Conservation (phyloP, 1,140 invertebrate genomes). For the Batillaria attramentaria region DNA sequence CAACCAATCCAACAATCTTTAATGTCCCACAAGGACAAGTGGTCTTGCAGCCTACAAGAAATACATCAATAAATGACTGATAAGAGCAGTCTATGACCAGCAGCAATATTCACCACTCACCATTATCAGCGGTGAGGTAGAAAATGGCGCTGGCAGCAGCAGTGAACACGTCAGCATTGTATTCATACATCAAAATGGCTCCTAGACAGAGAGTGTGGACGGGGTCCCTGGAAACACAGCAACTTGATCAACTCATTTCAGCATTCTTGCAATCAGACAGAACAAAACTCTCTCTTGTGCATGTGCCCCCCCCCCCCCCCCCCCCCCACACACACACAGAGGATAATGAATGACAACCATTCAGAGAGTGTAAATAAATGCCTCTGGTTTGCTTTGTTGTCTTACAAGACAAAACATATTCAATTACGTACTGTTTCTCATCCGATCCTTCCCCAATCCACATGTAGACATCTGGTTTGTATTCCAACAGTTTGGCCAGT, state of each 20-base stretch:
- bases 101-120: constrained; percentile 36
- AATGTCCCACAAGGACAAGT: no score
- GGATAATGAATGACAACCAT: background rate
- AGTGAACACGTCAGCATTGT: constrained; percentile 45
- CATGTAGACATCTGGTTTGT: constrained; percentile 42
- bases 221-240: constrained; percentile 48
- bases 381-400: background rate
- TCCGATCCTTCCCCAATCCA: constrained; percentile 51
- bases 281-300: background rate
- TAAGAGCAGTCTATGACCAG: background rate
- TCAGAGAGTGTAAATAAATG: background rate
- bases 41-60: no score
- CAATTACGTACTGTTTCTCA: constrained; percentile 44
- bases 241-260: background rate
- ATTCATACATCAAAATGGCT: constrained; percentile 51
- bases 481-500: constrained; percentile 40
- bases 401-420: constrained; percentile 16
- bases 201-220: constrained; percentile 59
- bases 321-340: constrained; percentile 9
- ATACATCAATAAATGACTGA: background rate
- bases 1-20: constrained; percentile 9
- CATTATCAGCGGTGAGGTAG: constrained; percentile 60
- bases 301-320: background rate
- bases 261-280: no score
- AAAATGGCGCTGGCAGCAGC: constrained; percentile 56